These are phyloP conservation scores for Cavia porcellus DNA, from an alignment of 2,113 vertebrate species.

Conservation along the genomic window DNA sequence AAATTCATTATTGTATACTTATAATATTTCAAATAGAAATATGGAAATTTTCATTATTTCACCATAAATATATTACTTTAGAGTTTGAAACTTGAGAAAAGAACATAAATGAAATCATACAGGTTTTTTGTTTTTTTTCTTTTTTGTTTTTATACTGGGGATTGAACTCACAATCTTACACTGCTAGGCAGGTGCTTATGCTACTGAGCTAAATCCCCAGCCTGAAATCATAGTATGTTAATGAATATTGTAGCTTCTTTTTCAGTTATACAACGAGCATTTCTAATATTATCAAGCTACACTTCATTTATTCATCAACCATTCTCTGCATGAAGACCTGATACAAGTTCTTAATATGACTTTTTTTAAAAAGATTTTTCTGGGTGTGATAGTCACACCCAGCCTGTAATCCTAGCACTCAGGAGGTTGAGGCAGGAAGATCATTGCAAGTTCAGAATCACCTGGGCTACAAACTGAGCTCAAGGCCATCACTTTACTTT, in stretches of 20 bases:
- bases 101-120: constrained; percentile 14
- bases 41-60: constrained; percentile 20
- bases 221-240: neutral
- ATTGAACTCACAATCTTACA: too few species aligned
- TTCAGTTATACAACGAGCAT: constrained; percentile 13
- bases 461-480: too few species aligned
- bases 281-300: constrained; percentile 18
- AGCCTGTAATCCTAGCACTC: too few species aligned
- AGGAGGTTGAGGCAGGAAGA: too few species aligned
- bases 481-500: neutral
- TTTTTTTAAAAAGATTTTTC: neutral
- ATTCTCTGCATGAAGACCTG: neutral
- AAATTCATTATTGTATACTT: constrained; percentile 46
- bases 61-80: neutral
- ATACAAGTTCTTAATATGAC: neutral
- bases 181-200: too few species aligned
- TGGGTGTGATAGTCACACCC: too few species aligned
- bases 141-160: too few species aligned
- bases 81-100: constrained; percentile 38
- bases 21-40: constrained; percentile 53
- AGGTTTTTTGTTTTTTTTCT: too few species aligned
- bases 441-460: too few species aligned
- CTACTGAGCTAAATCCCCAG: too few species aligned
- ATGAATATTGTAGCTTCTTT: neutral
- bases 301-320: constrained; percentile 17